Percentiles rank a stretch among this genome's conserved stretches.
Evolutionary conservation across 2,797 vertebrate species (phyloP).

Genomic region (Masticophis lateralis): DNA sequence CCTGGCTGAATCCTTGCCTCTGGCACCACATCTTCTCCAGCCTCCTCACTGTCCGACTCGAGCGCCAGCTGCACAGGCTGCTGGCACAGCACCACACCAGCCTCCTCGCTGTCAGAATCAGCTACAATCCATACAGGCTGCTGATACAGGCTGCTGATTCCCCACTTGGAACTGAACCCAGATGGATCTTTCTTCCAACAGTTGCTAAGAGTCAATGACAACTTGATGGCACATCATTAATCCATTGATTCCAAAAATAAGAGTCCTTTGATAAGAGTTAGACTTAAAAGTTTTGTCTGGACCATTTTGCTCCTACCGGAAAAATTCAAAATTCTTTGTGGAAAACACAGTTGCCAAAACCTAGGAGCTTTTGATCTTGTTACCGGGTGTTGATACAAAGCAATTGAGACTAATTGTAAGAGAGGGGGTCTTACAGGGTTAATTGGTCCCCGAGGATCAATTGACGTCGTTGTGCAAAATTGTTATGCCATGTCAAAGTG

Average conservation of each 20-base stretch:
- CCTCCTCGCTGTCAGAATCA: no score
- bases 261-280: not conserved
- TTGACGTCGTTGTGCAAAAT: slow-evolving; percentile 55
- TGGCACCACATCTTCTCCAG: no score
- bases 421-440: slow-evolving; percentile 47
- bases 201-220: not conserved
- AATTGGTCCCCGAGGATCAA: slow-evolving; percentile 49
- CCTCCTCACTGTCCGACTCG: no score
- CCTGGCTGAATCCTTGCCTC: no score
- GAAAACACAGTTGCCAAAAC: slow-evolving; percentile 60
- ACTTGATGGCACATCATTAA: not conserved
- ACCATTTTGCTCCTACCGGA: slow-evolving; percentile 12
- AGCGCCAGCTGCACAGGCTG: no score
- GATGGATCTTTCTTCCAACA: no score
- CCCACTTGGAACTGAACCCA: no score
- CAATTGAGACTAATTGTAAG: slow-evolving; percentile 33
- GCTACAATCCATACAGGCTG: no score
- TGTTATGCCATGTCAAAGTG: slow-evolving; percentile 55
- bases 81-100: no score
- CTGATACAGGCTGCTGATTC: no score
- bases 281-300: not conserved
- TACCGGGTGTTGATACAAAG: slow-evolving; percentile 25
- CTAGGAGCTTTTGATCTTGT: slow-evolving; percentile 39
- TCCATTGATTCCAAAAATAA: not conserved
- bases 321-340: slow-evolving; percentile 59